phyloP scores from a whole-genome alignment of 2,888 invertebrate genomes.

The Caenorhabditis sp. region DNA sequence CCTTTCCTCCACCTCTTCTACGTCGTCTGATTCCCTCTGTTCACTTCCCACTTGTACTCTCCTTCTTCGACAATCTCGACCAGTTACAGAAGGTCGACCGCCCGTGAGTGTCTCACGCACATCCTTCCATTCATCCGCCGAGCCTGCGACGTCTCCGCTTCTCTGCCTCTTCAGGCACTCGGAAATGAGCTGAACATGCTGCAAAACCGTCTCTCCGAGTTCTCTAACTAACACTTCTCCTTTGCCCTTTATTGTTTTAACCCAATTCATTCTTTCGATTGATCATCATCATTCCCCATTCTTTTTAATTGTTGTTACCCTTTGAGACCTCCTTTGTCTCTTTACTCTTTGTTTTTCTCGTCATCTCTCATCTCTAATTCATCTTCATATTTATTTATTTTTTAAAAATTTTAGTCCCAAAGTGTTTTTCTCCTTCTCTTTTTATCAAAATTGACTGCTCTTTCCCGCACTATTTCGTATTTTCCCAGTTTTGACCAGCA shows the following conservation, averaged over 20 bases:
- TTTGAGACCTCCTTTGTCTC: constrained; percentile 3
- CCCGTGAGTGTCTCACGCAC: constrained; percentile 42
- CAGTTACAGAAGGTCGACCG: constrained; percentile 25
- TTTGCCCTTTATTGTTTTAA: constrained; percentile 8
- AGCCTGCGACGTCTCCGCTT: constrained; percentile 48
- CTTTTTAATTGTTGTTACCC: not conserved
- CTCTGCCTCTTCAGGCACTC: constrained; percentile 11
- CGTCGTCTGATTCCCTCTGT: not conserved
- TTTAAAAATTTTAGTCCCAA: not conserved
- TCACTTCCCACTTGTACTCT: not conserved
- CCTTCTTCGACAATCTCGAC: too few relatives aligned
- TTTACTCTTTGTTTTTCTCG: not conserved
- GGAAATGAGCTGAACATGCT: constrained; percentile 45
- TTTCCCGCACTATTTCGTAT: not conserved
- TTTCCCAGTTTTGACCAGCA: constrained; percentile 7
- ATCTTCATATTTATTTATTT: constrained; percentile 8
- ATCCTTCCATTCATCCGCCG: constrained; percentile 55
- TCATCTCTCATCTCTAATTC: constrained; percentile 1
- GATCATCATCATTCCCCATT: constrained; percentile 5
- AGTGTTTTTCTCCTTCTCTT: not conserved
- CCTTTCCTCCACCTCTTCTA: not conserved
- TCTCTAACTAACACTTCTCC: constrained; percentile 32
- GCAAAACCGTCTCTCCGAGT: constrained; percentile 50
- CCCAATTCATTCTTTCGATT: not conserved
- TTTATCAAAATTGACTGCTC: not conserved